Evolutionary conservation across 2,113 vertebrate genomes (phyloP), one percentile per base, ranked within the genome.

Genomic region (Sisor rabdophorus): DNA sequence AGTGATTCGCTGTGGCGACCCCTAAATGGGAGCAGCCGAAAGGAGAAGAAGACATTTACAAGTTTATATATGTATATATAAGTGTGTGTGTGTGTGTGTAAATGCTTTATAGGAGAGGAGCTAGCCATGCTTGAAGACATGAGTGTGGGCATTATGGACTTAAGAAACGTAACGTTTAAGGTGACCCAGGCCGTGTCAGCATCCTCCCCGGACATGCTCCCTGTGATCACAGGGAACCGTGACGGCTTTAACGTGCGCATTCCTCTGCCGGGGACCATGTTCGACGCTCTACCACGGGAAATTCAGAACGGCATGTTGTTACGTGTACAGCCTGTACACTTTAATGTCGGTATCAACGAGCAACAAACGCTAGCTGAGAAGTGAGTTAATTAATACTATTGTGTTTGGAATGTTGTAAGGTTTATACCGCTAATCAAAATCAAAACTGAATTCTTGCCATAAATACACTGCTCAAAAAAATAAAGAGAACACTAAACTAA

Each of bases 291-390:
- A 84, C 97, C 97, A 0, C 91, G 95, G 12, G 97, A 99, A 90
- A 96, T 99, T 88, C 97, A 98, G 86, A 99, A 95, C 0, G 97
- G 97, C 75, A 99, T 99, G 97, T 89, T 99, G 65, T 91, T 99
- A 84, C 89, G 97, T 22, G 97, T 98, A 40, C 97, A 98, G 86
- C 97, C 97, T 0, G 96, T 98, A 32, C 94, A 96, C 80, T 99
- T 99, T 89, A 99, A 97, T 0, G 96, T 98, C 69, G 97, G 97
- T 79, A 99, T 99, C 92, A 99, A 98, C 0, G 97, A 98, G 83
- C 97, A 98, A 88, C 97, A 99, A 88, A 98, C 96, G 0, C 92
- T 98, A 83, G 97, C 97, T 0, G 97, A 98, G 91, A 99, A 95
- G 97, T 99, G 86, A 17, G 93, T 78, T 40, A 11, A 61, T 2